A percentile compares a stretch with the other conserved stretches of the same genome.
These are phyloP conservation scores for Neosilurus hyrtlii DNA, from an alignment of 2,797 vertebrate species.

Conservation along the genomic window DNA sequence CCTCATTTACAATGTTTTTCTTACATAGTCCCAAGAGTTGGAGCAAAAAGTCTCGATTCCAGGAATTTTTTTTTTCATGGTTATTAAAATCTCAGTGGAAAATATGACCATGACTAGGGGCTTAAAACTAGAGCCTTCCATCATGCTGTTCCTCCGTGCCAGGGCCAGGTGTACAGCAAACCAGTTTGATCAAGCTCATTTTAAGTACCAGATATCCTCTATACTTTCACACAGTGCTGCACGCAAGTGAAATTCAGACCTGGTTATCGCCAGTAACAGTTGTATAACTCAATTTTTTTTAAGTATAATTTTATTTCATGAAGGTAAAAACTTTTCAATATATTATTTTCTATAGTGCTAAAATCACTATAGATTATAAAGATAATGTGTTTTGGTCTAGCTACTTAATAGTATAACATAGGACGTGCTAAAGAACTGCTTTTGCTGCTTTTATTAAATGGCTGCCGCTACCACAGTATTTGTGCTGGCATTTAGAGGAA, in stretches of 20 bases:
- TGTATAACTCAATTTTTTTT: no score
- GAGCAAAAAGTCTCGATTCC: background rate
- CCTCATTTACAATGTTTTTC: background rate
- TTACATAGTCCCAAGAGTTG: no score
- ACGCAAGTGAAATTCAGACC: background rate
- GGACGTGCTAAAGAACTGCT: background rate
- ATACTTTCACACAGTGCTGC: constrained; percentile 8
- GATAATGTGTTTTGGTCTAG: background rate
- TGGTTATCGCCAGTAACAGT: background rate
- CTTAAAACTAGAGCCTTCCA: constrained; percentile 55
- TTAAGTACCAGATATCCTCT: constrained; percentile 48
- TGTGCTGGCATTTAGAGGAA: constrained; percentile 8
- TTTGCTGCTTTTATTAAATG: constrained; percentile 22
- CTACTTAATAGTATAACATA: no score
- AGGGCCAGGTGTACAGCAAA: constrained; percentile 54
- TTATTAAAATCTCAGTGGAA: constrained; percentile 60
- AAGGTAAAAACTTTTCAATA: background rate
- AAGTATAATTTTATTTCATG: background rate
- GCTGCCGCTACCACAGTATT: constrained; percentile 16
- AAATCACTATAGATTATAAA: background rate
- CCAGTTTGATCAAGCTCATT: constrained; percentile 60
- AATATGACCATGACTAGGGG: constrained; percentile 58
- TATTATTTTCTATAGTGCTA: background rate
- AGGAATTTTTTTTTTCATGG: background rate
- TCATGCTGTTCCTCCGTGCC: constrained; percentile 46